phyloP scores from a whole-genome alignment of 2,113 vertebrate species.

The Campylorhamphus procurvoides region DNA sequence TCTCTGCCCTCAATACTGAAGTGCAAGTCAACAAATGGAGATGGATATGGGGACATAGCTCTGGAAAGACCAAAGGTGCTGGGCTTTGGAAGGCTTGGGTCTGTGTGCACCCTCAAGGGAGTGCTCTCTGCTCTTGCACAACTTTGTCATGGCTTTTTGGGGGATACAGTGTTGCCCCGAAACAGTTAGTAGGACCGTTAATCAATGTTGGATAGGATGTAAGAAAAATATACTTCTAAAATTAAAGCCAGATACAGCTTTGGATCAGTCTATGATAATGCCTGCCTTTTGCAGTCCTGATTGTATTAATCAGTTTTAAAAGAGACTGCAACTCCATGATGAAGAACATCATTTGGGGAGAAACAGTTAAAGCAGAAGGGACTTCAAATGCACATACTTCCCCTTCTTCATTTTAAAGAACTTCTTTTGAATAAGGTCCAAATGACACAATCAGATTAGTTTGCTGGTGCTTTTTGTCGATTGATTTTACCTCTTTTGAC shows the following conservation, averaged over 20 bases:
- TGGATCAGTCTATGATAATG: background rate
- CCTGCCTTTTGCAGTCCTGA: background rate
- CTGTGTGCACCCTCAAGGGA: accelerated
- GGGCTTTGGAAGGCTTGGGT: background rate
- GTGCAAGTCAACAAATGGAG: background rate
- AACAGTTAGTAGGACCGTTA: background rate
- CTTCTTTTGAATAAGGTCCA: background rate
- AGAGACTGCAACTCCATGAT: background rate
- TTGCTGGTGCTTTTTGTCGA: constrained; percentile 11
- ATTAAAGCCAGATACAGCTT: background rate
- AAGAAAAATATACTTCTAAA: background rate
- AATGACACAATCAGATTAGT: background rate
- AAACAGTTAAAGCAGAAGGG: background rate
- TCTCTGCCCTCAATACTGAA: background rate
- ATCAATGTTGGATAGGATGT: background rate
- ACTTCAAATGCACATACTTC: background rate
- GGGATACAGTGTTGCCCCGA: background rate
- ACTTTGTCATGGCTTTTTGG: background rate
- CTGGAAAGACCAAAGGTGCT: background rate
- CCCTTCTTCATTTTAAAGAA: background rate
- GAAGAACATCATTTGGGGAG: background rate
- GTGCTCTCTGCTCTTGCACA: accelerated
- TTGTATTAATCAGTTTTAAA: background rate
- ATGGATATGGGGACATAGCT: background rate
- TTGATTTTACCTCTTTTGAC: constrained; percentile 43